These are phyloP conservation scores for Drosophila pseudotakahashii DNA, from an alignment of 2,888 invertebrate species.

Conservation along the genomic window DNA sequence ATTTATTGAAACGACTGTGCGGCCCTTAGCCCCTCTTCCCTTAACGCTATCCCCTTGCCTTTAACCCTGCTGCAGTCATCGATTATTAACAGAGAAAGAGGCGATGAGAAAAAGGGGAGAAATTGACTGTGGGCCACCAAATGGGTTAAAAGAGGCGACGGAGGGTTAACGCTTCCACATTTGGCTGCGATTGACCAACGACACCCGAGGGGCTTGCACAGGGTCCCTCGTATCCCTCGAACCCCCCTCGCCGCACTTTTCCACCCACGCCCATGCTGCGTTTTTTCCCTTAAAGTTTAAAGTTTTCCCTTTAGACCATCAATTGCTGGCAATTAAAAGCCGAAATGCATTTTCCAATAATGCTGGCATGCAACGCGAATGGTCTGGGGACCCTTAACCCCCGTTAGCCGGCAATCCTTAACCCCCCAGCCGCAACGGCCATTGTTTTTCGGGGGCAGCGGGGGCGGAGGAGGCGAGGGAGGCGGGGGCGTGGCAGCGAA, in stretches of 20 bases:
- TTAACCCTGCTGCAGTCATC: slow-evolving; percentile 56
- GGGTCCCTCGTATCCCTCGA: too few relatives aligned
- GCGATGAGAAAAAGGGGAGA: neutral
- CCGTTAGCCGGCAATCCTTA: slow-evolving; percentile 1
- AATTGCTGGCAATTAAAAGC: slow-evolving; percentile 69
- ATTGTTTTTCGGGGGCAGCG: slow-evolving; percentile 1
- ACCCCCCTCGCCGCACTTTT: neutral
- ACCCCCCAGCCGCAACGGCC: neutral
- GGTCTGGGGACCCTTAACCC: neutral
- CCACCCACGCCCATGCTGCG: neutral
- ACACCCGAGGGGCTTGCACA: slow-evolving; percentile 24
- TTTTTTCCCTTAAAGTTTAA: slow-evolving; percentile 15
- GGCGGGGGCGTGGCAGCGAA: slow-evolving; percentile 3
- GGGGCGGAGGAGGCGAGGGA: too few relatives aligned
- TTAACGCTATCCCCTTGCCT: neutral
- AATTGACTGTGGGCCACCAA: slow-evolving; percentile 5
- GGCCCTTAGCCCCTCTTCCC: slow-evolving; percentile 6
- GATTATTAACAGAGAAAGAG: slow-evolving; percentile 59
- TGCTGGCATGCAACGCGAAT: slow-evolving; percentile 45
- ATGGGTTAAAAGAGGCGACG: slow-evolving; percentile 25
- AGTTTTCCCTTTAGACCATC: slow-evolving; percentile 36
- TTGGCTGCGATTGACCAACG: slow-evolving; percentile 37
- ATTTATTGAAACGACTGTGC: slow-evolving; percentile 26
- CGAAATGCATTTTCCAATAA: slow-evolving; percentile 72
- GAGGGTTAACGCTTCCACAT: slow-evolving; percentile 11